Conservation (phyloP, 1,140 invertebrate species). For the Hycleus cichorii region DNA sequence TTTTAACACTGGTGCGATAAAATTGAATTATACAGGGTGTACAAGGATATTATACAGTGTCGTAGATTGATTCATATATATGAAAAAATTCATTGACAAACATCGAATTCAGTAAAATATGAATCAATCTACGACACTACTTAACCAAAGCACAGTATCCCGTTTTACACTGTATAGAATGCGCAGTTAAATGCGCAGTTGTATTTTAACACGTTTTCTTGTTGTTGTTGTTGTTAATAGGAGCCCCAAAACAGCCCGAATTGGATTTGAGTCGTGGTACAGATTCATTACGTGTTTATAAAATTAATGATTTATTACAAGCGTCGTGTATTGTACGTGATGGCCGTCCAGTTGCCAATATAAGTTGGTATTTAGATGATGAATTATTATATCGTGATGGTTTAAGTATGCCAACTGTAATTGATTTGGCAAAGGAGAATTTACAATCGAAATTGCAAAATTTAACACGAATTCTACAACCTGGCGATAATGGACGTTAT, state of each 20-base stretch:
- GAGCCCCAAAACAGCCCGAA: constrained; percentile 50
- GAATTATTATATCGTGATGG: constrained; percentile 49
- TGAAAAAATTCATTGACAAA: no score
- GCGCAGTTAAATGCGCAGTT: no score
- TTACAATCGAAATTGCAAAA: constrained; percentile 55
- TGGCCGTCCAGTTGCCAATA: constrained; percentile 63
- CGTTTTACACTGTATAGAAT: no score
- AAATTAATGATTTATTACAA: constrained; percentile 52
- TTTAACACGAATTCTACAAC: constrained; percentile 50
- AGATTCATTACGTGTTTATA: constrained; percentile 42
- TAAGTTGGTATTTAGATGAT: constrained; percentile 61
- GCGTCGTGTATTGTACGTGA: constrained; percentile 58
- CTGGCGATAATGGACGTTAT: constrained; percentile 56
- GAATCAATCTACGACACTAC: no score
- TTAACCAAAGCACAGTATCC: no score
- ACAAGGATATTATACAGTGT: no score
- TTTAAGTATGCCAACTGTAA: constrained; percentile 45
- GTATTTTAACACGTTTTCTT: no score
- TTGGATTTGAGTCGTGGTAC: constrained; percentile 47
- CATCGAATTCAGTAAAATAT: no score
- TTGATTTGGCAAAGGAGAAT: constrained; percentile 42
- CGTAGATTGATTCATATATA: no score
- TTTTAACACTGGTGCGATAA: no score
- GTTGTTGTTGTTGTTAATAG: constrained; percentile 35
- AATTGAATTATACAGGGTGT: no score